These are phyloP conservation scores for Ceratosolen fusciceps DNA, from an alignment of 1,140 invertebrate genomes.

Conservation along the genomic window DNA sequence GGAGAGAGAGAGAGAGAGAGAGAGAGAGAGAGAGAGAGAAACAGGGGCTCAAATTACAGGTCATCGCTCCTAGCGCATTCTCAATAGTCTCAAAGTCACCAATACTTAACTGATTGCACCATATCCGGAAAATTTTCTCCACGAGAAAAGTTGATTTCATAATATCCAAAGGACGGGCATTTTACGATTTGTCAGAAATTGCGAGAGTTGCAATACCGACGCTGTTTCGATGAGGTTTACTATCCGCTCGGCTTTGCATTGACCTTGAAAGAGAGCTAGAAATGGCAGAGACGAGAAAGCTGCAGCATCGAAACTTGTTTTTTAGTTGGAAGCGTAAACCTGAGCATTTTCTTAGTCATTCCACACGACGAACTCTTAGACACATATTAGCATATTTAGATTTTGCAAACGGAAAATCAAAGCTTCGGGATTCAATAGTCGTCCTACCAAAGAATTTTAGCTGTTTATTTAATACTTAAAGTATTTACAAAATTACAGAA, in stretches of 20 bases:
- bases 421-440: neutral
- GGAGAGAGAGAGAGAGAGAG: neutral
- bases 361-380: neutral
- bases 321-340: neutral
- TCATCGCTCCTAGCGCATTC: constrained; percentile 55
- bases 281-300: neutral
- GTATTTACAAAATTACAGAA: no score
- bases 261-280: no score
- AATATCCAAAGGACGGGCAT: constrained; percentile 63
- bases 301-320: neutral
- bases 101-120: constrained; percentile 58
- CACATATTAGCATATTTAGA: neutral
- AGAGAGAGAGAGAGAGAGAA: constrained; percentile 16
- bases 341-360: neutral
- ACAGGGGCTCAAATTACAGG: neutral
- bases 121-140: constrained; percentile 55
- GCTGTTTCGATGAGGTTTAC: no score
- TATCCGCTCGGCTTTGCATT: no score
- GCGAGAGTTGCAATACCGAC: no score
- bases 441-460: no score
- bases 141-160: constrained; percentile 67
- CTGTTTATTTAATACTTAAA: no score
- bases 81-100: constrained; percentile 67
- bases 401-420: neutral
- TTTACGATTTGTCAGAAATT: neutral